Evolutionary conservation across 2,888 invertebrate species (phyloP).

Genomic region (Tricholauxania praeusta): DNA sequence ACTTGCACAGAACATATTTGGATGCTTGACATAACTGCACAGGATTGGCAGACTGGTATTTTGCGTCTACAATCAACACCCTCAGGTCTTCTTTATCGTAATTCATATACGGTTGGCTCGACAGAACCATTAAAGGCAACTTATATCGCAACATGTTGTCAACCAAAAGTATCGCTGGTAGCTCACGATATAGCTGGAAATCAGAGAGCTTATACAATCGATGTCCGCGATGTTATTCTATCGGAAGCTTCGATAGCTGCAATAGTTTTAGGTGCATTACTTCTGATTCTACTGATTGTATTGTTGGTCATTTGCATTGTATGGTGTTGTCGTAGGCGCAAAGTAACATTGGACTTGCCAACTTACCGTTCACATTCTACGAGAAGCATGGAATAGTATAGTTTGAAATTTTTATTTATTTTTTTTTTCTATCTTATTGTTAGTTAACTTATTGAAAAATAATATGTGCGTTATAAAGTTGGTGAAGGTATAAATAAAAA

Average conservation of each 20-base stretch:
- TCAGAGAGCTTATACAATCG: conserved; percentile 73
- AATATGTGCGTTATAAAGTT: too few species aligned
- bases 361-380: conserved; percentile 68
- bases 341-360: conserved; percentile 73
- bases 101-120: conserved; percentile 77
- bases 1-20: conserved; percentile 76
- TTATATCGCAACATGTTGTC: conserved; percentile 81
- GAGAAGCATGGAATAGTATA: conserved; percentile 58
- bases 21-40: conserved; percentile 77
- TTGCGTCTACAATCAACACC: conserved; percentile 73
- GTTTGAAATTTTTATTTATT: too few species aligned
- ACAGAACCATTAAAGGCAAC: conserved; percentile 75
- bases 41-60: conserved; percentile 76
- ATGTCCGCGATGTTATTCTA: conserved; percentile 70
- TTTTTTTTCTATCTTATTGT: too few species aligned
- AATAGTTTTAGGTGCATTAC: conserved; percentile 76
- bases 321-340: conserved; percentile 73
- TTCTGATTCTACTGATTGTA: conserved; percentile 74
- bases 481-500: background rate
- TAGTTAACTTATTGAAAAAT: too few species aligned
- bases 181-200: conserved; percentile 80
- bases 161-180: conserved; percentile 75
- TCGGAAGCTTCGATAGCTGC: conserved; percentile 75
- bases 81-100: conserved; percentile 74
- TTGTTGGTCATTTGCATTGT: conserved; percentile 72